phyloP scores from a whole-genome alignment of 2,113 vertebrate species.

The Carlito syrichta region DNA sequence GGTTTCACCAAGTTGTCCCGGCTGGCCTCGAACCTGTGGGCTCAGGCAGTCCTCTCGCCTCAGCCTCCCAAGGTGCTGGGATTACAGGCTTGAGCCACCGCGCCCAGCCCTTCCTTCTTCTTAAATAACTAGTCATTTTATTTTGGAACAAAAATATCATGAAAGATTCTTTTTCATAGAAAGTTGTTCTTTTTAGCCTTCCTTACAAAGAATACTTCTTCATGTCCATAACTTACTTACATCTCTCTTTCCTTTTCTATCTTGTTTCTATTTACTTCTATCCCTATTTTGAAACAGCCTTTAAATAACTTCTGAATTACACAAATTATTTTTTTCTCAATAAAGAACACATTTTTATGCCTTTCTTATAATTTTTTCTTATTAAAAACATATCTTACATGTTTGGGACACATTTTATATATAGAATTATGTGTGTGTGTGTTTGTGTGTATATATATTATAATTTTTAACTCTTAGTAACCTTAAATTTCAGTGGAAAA shows the following conservation, averaged over 20 bases:
- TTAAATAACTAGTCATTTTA: background rate
- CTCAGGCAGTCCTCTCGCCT: too few species aligned
- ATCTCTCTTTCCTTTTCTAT: background rate
- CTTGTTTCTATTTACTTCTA: background rate
- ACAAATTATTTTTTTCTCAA: background rate
- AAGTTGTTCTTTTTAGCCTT: background rate
- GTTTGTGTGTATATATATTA: background rate
- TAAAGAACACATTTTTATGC: background rate
- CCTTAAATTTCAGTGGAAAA: background rate
- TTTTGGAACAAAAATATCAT: background rate
- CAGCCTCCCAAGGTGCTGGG: too few species aligned
- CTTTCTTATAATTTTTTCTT: background rate
- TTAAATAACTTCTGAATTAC: background rate
- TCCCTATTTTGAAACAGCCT: background rate
- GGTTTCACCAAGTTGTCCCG: too few species aligned
- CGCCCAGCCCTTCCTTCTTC: too few species aligned
- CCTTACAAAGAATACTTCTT: background rate
- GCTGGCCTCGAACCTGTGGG: too few species aligned
- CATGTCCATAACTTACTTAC: background rate
- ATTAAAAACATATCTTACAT: background rate
- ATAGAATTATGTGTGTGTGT: background rate
- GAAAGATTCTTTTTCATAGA: background rate
- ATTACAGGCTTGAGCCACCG: too few species aligned
- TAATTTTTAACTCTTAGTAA: background rate
- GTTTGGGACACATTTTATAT: background rate